Base-by-base conservation (phyloP, 2,797 vertebrate species). In the Crenuchus spilurus region DNA sequence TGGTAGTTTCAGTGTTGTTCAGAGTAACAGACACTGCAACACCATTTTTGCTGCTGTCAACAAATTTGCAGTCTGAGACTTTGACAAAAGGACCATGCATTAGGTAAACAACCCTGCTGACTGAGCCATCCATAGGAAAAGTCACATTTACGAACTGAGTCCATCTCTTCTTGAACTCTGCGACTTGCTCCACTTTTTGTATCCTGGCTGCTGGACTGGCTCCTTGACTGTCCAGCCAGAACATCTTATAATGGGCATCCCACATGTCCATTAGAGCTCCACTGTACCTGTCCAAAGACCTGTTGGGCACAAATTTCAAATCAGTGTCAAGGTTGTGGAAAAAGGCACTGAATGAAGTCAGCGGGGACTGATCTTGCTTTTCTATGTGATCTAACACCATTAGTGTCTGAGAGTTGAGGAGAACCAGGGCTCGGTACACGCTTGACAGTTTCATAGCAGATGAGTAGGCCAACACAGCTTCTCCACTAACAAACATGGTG, bases 321-420 rank as follows among this genome's bases (percentile, higher is more conserved):
- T 96, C 95, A 58, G 95, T 94, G 82, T 96, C 94, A 54, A 96
- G 89, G 77, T 96, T 96, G 86, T 96, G 94, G 86, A 96, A 96
- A 90, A 96, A 96, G 87, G 94, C 94, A 91, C 94, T 95, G 83
- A 93, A 90, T 72, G 89, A 89, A 63, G 83, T 84, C 35, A 95
- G 42, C 8, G 93, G 92, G 66, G 94, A 95, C 57, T 85, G 83
- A 22, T 89, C 82, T 24, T 90, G 86, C 77, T 89, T 94, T 77
- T 95, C 94, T 0, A 96, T 87, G 10, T 95, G 94, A 72, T 96
- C 95, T 1, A 95, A 87, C 3, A 96, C 94, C 6, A 96, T 82
- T 30, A 96, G 76, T 0, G 92, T 94, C 76, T 95, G 94, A 44
- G 93, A 90, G 83, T 95, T 95, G 24, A 95, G 80, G 52, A 96